These are phyloP conservation scores for Toxostoma redivivum DNA, from an alignment of 2,113 vertebrate genomes.

Conservation along the genomic window DNA sequence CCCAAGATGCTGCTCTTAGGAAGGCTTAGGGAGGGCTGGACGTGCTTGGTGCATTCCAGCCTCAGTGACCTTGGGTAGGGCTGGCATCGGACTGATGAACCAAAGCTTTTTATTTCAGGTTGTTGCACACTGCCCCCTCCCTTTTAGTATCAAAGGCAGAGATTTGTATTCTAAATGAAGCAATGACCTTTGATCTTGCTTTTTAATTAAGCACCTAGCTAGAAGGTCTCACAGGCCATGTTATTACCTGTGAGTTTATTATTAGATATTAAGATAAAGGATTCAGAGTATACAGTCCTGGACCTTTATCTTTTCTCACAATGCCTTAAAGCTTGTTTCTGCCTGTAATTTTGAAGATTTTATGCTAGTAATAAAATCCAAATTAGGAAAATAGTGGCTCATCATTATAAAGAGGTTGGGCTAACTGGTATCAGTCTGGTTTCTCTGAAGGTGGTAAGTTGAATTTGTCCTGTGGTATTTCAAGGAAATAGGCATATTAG, in stretches of 20 bases:
- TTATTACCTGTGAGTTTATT: conserved; percentile 29
- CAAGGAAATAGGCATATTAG: background rate
- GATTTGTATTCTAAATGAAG: conserved; percentile 28
- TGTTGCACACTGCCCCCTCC: background rate
- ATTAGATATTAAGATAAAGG: conserved; percentile 27
- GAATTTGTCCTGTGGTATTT: background rate
- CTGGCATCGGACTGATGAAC: background rate
- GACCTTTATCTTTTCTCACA: background rate
- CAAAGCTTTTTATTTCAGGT: background rate
- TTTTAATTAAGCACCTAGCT: conserved; percentile 46
- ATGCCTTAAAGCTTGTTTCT: background rate
- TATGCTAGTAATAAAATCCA: background rate
- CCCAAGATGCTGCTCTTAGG: rapidly evolving
- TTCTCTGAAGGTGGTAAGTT: background rate
- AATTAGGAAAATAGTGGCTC: background rate
- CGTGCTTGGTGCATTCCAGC: background rate
- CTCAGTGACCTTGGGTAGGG: background rate
- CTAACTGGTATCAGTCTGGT: background rate
- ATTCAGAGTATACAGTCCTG: background rate
- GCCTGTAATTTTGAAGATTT: background rate
- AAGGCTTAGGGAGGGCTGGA: background rate
- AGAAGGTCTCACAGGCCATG: background rate
- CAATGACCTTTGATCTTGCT: conserved; percentile 28
- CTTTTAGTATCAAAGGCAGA: background rate
- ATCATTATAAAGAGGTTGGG: background rate